Conservation (phyloP, 2,797 vertebrate genomes). For the Aselliscus stoliczkanus region DNA sequence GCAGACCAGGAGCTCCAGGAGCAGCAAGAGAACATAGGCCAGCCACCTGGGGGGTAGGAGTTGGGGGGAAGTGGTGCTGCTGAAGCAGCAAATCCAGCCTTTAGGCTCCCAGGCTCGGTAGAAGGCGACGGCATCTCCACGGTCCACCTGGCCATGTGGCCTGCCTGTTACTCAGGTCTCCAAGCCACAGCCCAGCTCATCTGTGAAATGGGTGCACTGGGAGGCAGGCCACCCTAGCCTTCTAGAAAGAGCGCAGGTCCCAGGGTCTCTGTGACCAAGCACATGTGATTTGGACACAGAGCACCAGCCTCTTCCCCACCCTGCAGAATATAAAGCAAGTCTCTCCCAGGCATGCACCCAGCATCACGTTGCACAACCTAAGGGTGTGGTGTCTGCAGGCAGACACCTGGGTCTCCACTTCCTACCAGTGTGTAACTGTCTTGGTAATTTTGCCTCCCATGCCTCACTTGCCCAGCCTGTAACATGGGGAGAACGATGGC, state of each 20-base stretch:
- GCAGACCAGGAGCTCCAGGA: constrained; percentile 91
- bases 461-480: not conserved
- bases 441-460: not conserved
- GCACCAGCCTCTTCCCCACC: not conserved
- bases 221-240: rapidly evolving
- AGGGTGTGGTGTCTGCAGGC: not conserved
- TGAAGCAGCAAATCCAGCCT: not conserved
- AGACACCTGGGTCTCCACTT: not conserved
- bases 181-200: not conserved
- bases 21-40: constrained; percentile 89
- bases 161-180: not conserved
- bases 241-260: not conserved
- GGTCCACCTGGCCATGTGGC: too few species aligned
- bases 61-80: not conserved
- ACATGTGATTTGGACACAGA: rapidly evolving
- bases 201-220: rapidly evolving
- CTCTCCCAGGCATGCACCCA: not conserved
- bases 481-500: rapidly evolving
- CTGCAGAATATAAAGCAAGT: too few species aligned
- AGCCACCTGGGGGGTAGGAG: constrained; percentile 85
- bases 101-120: rapidly evolving
- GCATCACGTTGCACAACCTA: not conserved
- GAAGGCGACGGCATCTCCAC: not conserved
- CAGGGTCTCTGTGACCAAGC: not conserved
- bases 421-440: not conserved